These are phyloP conservation scores for Coregonus suidteri DNA, from an alignment of 2,797 vertebrate genomes.

Conservation along the genomic window DNA sequence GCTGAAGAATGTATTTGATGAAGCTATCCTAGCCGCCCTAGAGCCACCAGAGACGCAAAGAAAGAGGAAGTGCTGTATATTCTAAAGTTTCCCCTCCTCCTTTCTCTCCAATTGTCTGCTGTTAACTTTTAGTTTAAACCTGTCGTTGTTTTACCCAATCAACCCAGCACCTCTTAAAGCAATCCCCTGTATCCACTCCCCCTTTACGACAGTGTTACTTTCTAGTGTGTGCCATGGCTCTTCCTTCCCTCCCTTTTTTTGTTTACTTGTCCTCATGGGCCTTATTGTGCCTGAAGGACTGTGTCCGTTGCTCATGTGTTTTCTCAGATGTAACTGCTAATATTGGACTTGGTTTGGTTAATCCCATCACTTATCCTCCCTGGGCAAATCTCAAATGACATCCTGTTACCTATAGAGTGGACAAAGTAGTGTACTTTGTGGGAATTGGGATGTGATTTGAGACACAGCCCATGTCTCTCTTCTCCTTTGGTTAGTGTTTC, in stretches of 20 bases:
- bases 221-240: conserved; percentile 1
- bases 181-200: not conserved
- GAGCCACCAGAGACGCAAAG: conserved; percentile 98
- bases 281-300: conserved; percentile 14
- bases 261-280: not conserved
- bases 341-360: not conserved
- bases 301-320: not conserved
- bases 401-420: not conserved
- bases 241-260: conserved; percentile 10
- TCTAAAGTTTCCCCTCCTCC: conserved; percentile 78
- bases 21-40: conserved; percentile 98
- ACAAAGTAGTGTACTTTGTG: conserved; percentile 10
- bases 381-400: not conserved
- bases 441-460: conserved; percentile 31
- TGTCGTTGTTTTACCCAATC: conserved; percentile 45
- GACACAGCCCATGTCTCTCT: conserved; percentile 32
- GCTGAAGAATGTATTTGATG: conserved; percentile 99
- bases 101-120: conserved; percentile 76
- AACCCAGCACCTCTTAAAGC: not conserved
- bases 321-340: too few relatives aligned
- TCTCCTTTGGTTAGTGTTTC: not conserved
- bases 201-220: not conserved
- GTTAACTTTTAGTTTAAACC: conserved; percentile 78
- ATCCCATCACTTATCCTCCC: not conserved
- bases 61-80: conserved; percentile 99